A percentile compares a stretch with the other conserved stretches of the same genome.
phyloP scores from a whole-genome alignment of 92 coral and sea anemone genomes.

The Diadumene lineata region DNA sequence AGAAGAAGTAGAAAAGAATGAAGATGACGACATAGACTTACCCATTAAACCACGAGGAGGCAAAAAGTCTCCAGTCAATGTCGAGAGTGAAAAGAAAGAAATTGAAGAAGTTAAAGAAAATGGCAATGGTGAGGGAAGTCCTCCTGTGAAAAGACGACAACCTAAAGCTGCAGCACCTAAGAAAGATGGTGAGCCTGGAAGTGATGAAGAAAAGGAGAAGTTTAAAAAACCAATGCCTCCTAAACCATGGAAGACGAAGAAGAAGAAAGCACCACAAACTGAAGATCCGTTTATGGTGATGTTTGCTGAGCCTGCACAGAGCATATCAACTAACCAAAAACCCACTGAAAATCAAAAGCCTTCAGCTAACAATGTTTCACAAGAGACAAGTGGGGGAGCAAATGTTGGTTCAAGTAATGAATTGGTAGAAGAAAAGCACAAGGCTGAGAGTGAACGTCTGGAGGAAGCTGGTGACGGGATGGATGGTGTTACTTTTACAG shows the following conservation, averaged over 20 bases:
- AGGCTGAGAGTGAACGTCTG: neutral
- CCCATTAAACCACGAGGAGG: slow-evolving; percentile 14
- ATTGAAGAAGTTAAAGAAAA: slow-evolving; percentile 1
- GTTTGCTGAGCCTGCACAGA: slow-evolving; percentile 26
- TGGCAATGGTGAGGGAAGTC: slow-evolving; percentile 25
- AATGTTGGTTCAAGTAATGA: too few relatives aligned
- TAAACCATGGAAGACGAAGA: slow-evolving; percentile 45
- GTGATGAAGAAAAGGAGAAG: slow-evolving; percentile 28
- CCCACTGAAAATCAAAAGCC: neutral
- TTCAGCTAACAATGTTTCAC: neutral
- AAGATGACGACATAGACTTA: neutral
- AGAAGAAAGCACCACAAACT: slow-evolving; percentile 27
- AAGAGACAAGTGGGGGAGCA: neutral
- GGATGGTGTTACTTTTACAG: neutral
- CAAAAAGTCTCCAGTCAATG: neutral
- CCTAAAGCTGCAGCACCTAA: slow-evolving; percentile 38
- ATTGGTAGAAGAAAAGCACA: neutral
- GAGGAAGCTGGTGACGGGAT: neutral
- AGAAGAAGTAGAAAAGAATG: neutral
- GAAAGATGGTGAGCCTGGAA: slow-evolving; percentile 30
- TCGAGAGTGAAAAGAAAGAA: neutral
- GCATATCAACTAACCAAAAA: neutral
- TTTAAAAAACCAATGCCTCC: slow-evolving; percentile 49
- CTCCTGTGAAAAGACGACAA: slow-evolving; percentile 38
- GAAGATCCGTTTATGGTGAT: slow-evolving; percentile 27